Conservation (phyloP, 2,113 vertebrate species). For the Rhinolophus ferrumequinum region DNA sequence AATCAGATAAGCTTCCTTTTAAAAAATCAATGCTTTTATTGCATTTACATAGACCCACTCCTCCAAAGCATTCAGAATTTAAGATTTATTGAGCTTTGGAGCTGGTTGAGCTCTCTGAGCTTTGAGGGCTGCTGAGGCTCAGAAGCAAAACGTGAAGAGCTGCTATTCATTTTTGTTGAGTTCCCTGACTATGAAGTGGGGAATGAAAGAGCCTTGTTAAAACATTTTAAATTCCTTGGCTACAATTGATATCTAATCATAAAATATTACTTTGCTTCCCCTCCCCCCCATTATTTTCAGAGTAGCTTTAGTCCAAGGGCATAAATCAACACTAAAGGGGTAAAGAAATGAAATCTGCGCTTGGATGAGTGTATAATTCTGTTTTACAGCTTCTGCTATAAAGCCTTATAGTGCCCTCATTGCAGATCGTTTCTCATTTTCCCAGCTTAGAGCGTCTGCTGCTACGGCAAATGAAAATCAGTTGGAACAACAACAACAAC, state of each 20-base stretch:
- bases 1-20: neutral
- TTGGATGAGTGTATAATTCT: neutral
- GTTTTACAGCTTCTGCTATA: neutral
- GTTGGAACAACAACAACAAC: neutral
- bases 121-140: neutral
- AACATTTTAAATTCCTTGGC: neutral
- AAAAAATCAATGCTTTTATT: neutral
- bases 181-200: neutral
- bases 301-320: neutral
- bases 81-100: neutral
- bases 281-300: neutral
- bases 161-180: neutral
- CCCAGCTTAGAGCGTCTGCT: neutral
- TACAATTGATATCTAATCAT: neutral
- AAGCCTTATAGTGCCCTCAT: neutral
- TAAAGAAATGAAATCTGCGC: neutral
- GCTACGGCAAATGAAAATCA: conserved; percentile 33
- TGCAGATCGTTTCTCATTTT: neutral
- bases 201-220: neutral
- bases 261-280: conserved; percentile 34
- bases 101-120: neutral
- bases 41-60: neutral
- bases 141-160: neutral
- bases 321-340: neutral
- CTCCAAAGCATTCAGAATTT: neutral